These are phyloP conservation scores for Triplophysa yarkandensis DNA, from an alignment of 2,797 vertebrate species.

Conservation along the genomic window DNA sequence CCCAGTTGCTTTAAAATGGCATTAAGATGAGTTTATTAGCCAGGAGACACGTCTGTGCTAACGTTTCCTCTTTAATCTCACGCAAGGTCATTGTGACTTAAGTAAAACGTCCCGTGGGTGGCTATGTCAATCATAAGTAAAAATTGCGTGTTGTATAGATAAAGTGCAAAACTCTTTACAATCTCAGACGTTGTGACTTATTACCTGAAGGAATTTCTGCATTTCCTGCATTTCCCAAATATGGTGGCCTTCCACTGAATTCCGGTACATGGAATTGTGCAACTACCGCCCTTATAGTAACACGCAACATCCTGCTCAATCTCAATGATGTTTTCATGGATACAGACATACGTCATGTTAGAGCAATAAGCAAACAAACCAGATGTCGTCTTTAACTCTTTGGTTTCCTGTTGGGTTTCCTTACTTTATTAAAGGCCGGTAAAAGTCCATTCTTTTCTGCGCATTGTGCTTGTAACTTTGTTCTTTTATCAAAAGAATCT, in stretches of 20 bases:
- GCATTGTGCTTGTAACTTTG: slow-evolving; percentile 12
- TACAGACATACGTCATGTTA: neutral
- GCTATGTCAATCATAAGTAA: slow-evolving; percentile 36
- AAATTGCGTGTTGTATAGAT: slow-evolving; percentile 40
- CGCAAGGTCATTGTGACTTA: slow-evolving; percentile 20
- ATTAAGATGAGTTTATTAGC: neutral
- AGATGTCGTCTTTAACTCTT: slow-evolving; percentile 39
- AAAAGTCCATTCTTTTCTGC: neutral
- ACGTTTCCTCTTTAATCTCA: neutral
- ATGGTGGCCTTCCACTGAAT: slow-evolving; percentile 66
- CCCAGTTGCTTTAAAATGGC: neutral
- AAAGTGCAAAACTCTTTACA: slow-evolving; percentile 40
- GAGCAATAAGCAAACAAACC: slow-evolving; percentile 41
- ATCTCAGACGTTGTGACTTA: slow-evolving; percentile 57
- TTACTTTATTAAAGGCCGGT: slow-evolving; percentile 6
- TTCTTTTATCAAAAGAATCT: slow-evolving; percentile 20
- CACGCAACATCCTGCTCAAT: slow-evolving; percentile 51
- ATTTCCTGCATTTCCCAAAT: slow-evolving; percentile 76
- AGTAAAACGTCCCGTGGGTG: neutral
- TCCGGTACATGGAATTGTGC: slow-evolving; percentile 54
- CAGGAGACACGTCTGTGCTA: neutral
- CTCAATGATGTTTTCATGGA: neutral
- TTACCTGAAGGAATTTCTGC: slow-evolving; percentile 70
- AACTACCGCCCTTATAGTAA: slow-evolving; percentile 55
- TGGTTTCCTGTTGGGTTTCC: slow-evolving; percentile 29